These are phyloP conservation scores for Brachyrhaphis roseni DNA, from an alignment of 2,797 vertebrate species.

Conservation along the genomic window DNA sequence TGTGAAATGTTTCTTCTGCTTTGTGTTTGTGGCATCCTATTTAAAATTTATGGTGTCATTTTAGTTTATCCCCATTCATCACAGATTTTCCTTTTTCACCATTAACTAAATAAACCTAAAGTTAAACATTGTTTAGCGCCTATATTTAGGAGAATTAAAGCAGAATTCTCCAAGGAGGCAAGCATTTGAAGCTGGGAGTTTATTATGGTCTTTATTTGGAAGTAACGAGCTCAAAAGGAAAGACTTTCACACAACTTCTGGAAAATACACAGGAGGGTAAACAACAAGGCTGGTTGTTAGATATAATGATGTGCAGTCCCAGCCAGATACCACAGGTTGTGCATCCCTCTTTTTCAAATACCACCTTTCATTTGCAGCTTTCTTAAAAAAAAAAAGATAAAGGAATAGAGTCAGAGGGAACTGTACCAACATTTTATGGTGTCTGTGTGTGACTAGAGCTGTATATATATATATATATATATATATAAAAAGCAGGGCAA, in stretches of 20 bases:
- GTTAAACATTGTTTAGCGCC: slow-evolving; percentile 51
- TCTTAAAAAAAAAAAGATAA: slow-evolving; percentile 25
- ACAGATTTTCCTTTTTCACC: slow-evolving; percentile 21
- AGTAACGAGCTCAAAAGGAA: slow-evolving; percentile 52
- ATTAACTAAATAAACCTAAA: slow-evolving; percentile 63
- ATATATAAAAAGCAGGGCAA: slow-evolving; percentile 22
- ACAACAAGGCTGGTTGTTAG: slow-evolving; percentile 51
- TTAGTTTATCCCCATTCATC: slow-evolving; percentile 29
- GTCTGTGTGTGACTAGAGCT: background rate
- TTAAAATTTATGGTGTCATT: background rate
- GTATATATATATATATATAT: background rate
- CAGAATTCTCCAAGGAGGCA: slow-evolving; percentile 30
- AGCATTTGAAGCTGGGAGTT: slow-evolving; percentile 55
- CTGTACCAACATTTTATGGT: slow-evolving; percentile 12
- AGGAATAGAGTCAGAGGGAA: slow-evolving; percentile 33
- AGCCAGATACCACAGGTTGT: slow-evolving; percentile 39
- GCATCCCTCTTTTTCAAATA: slow-evolving; percentile 36
- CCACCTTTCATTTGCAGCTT: slow-evolving; percentile 34
- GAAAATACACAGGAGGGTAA: slow-evolving; percentile 42
- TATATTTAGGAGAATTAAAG: slow-evolving; percentile 58
- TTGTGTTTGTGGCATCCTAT: background rate
- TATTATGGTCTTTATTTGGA: slow-evolving; percentile 54
- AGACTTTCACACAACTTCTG: slow-evolving; percentile 25
- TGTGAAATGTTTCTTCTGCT: background rate
- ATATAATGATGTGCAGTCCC: slow-evolving; percentile 44